Conservation (phyloP, 1,140 invertebrate genomes). For the Lordiphosa mommai region DNA sequence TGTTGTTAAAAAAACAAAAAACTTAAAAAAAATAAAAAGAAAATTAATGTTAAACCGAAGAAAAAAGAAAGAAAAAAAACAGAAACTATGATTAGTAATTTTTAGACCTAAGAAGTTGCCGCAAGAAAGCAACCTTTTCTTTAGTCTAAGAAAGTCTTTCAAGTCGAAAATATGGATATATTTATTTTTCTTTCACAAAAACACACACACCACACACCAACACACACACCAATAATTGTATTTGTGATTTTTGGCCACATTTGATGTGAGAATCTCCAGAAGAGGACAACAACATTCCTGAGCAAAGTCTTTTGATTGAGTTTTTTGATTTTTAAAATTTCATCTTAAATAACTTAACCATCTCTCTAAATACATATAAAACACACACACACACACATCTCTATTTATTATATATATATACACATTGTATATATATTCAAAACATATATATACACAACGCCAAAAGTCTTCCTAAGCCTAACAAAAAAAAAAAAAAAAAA, state of each 20-base stretch:
- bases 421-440: conserved; percentile 30
- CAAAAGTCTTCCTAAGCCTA: conserved; percentile 75
- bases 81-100: conserved; percentile 47
- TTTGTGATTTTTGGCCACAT: conserved; percentile 55
- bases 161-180: conserved; percentile 17
- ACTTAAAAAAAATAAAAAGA: conserved; percentile 25
- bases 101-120: conserved; percentile 10
- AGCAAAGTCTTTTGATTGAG: conserved; percentile 52
- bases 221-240: conserved; percentile 54
- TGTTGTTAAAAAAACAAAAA: conserved; percentile 22
- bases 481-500: conserved; percentile 31
- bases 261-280: conserved; percentile 26
- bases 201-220: conserved; percentile 10
- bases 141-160: conserved; percentile 58
- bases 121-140: conserved; percentile 33
- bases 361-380: conserved; percentile 25
- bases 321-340: conserved; percentile 46
- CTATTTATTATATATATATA: conserved; percentile 20
- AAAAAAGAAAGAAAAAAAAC: conserved; percentile 1
- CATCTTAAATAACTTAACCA: conserved; percentile 13
- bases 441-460: conserved; percentile 54
- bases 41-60: conserved; percentile 38
- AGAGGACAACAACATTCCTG: conserved; percentile 57
- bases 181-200: conserved; percentile 41
- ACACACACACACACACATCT: conserved; percentile 28